Percentiles rank a stretch among this genome's conserved stretches.
These are phyloP conservation scores for Prietella phreatophila DNA, from an alignment of 2,113 vertebrate species.

Conservation along the genomic window DNA sequence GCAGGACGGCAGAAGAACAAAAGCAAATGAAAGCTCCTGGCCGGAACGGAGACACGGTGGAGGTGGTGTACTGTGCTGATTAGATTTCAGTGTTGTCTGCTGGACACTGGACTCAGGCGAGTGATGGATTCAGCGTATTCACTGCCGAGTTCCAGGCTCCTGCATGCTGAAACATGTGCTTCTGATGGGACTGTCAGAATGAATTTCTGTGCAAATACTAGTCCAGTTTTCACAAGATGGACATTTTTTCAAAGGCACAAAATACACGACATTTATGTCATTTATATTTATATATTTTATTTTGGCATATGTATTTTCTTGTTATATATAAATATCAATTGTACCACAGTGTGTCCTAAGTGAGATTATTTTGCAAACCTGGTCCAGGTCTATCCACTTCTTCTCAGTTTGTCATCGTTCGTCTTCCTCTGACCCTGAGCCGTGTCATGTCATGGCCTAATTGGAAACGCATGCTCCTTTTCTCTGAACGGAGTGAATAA, in stretches of 20 bases:
- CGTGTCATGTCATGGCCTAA: not conserved
- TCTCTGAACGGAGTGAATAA: not conserved
- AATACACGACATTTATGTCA: not conserved
- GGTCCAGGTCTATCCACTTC: not conserved
- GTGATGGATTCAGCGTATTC: slow-evolving; percentile 13
- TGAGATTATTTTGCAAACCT: not conserved
- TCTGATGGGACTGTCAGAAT: not conserved
- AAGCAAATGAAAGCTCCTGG: slow-evolving; percentile 15
- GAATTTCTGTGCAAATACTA: not conserved
- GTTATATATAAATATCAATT: not conserved
- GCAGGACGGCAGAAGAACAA: slow-evolving; percentile 10
- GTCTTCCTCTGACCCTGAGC: not conserved
- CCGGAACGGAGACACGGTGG: not conserved
- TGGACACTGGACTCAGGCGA: not conserved
- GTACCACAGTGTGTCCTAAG: not conserved
- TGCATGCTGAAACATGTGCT: not conserved
- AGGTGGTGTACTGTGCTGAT: slow-evolving; percentile 25
- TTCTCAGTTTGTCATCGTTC: not conserved
- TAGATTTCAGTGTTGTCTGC: not conserved
- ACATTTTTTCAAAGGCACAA: not conserved
- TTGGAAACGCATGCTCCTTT: not conserved
- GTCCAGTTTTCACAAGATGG: not conserved
- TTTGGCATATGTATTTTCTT: not conserved
- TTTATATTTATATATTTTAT: not conserved
- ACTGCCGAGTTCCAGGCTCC: not conserved